Conservation (phyloP, 2,888 invertebrate genomes). For the Dione vanillae region DNA sequence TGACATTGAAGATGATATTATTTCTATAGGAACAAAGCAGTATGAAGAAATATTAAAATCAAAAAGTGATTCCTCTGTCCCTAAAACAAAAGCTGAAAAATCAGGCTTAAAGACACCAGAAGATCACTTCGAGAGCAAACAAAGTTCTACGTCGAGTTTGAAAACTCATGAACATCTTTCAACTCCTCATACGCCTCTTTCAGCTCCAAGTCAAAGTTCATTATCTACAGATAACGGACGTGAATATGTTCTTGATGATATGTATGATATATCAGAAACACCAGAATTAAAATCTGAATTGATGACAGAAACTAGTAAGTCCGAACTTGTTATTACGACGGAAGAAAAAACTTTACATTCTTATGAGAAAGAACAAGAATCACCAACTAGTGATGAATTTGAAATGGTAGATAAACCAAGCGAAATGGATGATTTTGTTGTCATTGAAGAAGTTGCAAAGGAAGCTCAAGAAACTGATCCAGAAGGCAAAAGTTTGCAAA, state of each 20-base stretch:
- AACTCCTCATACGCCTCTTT: slow-evolving; percentile 85
- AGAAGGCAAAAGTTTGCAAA: slow-evolving; percentile 92
- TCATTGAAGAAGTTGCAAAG: slow-evolving; percentile 94
- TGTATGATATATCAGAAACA: slow-evolving; percentile 84
- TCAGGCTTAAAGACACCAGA: slow-evolving; percentile 72
- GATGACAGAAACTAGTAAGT: slow-evolving; percentile 75
- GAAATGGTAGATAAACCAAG: slow-evolving; percentile 94
- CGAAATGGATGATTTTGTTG: slow-evolving; percentile 94
- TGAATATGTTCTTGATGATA: slow-evolving; percentile 86
- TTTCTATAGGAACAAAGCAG: slow-evolving; percentile 71
- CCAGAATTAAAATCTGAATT: slow-evolving; percentile 83
- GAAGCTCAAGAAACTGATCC: slow-evolving; percentile 93
- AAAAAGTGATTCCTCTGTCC: slow-evolving; percentile 80
- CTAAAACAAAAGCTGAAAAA: slow-evolving; percentile 77
- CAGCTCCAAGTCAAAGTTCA: slow-evolving; percentile 86
- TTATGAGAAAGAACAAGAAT: slow-evolving; percentile 86
- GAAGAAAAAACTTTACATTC: slow-evolving; percentile 84
- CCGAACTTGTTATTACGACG: slow-evolving; percentile 85
- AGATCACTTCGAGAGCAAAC: slow-evolving; percentile 78
- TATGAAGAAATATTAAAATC: slow-evolving; percentile 81
- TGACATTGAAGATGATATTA: slow-evolving; percentile 77
- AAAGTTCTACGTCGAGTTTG: slow-evolving; percentile 84
- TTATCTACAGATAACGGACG: slow-evolving; percentile 86
- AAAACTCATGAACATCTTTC: slow-evolving; percentile 82
- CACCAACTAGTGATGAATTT: slow-evolving; percentile 93